Percentiles rank a stretch among this genome's conserved stretches.
These are phyloP conservation scores for Germaria angustata DNA, from an alignment of 2,888 invertebrate genomes.

Conservation along the genomic window DNA sequence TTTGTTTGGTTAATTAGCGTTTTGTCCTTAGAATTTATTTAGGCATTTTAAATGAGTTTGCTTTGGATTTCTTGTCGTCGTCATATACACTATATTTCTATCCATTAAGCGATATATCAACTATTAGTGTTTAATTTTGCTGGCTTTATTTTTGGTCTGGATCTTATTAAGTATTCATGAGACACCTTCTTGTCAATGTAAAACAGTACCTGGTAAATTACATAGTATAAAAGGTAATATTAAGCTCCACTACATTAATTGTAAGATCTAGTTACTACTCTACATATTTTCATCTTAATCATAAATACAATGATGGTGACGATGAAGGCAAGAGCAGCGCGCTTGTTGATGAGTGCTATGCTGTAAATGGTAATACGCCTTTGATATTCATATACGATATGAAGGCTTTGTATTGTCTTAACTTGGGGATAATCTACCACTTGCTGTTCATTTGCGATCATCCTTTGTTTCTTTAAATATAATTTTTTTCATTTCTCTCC, in stretches of 20 bases:
- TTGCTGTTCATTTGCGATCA: slow-evolving; percentile 28
- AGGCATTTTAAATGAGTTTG: slow-evolving; percentile 17
- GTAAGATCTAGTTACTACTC: slow-evolving; percentile 52
- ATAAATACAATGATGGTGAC: background rate
- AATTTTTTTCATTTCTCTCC: background rate
- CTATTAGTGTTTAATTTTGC: slow-evolving; percentile 22
- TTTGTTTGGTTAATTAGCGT: background rate
- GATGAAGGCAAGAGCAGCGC: background rate
- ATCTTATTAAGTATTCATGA: slow-evolving; percentile 64
- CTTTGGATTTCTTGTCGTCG: slow-evolving; percentile 40
- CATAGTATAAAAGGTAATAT: slow-evolving; percentile 28
- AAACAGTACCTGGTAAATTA: slow-evolving; percentile 54
- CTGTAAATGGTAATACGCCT: slow-evolving; percentile 13
- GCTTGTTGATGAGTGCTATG: background rate
- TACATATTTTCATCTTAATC: slow-evolving; percentile 30
- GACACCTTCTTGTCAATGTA: slow-evolving; percentile 60
- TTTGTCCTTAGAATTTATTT: slow-evolving; percentile 15
- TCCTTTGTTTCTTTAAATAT: background rate
- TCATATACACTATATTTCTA: slow-evolving; percentile 11
- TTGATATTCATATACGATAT: background rate
- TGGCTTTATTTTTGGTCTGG: slow-evolving; percentile 46
- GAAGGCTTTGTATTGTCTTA: slow-evolving; percentile 17
- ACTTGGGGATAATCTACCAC: slow-evolving; percentile 32
- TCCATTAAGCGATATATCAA: slow-evolving; percentile 6
- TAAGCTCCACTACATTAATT: slow-evolving; percentile 48